Evolutionary conservation across 2,113 vertebrate species (phyloP).

Genomic region (Microcebus griseorufus): DNA sequence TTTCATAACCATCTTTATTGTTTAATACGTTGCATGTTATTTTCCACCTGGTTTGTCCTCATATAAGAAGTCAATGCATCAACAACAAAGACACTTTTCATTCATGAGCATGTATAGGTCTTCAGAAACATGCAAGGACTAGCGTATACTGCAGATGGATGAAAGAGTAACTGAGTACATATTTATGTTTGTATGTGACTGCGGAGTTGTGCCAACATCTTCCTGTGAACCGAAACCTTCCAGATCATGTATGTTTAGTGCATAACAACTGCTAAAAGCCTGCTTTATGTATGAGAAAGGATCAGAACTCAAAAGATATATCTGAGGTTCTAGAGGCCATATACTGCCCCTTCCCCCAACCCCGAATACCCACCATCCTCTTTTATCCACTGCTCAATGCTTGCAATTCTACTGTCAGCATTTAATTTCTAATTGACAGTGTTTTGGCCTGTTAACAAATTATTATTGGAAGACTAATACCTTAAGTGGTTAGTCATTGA

Average conservation of each 20-base stretch:
- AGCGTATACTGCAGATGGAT: background rate
- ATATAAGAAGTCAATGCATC: slow-evolving; percentile 22
- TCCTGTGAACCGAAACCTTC: background rate
- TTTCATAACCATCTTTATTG: slow-evolving; percentile 63
- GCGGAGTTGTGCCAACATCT: background rate
- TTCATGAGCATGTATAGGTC: background rate
- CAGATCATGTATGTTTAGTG: background rate
- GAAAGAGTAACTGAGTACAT: background rate
- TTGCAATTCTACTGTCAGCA: background rate
- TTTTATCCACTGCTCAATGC: background rate
- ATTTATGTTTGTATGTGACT: background rate
- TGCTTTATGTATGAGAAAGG: background rate
- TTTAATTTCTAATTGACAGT: background rate
- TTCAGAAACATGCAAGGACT: slow-evolving; percentile 43
- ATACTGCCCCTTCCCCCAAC: background rate
- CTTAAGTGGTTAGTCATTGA: background rate
- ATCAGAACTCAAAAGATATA: background rate
- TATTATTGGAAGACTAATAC: background rate
- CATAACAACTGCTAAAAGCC: background rate
- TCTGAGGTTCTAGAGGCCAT: background rate
- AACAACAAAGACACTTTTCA: slow-evolving; percentile 65
- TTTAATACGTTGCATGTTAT: slow-evolving; percentile 53
- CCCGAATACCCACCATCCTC: background rate
- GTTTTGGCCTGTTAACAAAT: background rate
- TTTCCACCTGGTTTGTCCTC: slow-evolving; percentile 58